Conservation (phyloP, 2,888 invertebrate genomes). For the Steromphala cineraria region DNA sequence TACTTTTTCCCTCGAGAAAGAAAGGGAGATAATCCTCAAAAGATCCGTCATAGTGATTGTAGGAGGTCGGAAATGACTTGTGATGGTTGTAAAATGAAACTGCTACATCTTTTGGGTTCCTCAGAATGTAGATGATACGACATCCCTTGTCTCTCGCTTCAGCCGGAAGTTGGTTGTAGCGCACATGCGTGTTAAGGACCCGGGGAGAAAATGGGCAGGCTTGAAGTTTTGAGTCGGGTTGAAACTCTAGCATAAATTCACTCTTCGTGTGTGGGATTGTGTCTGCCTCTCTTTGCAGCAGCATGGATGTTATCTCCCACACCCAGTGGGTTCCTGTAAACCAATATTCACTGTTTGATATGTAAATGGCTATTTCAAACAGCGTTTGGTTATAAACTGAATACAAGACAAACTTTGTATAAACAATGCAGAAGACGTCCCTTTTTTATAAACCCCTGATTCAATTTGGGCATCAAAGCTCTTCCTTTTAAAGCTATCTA, state of each 20-base stretch:
- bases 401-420: too few species aligned
- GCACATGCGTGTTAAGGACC: not conserved
- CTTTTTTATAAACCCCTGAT: too few species aligned
- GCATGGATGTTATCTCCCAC: not conserved
- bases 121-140: slow-evolving; percentile 23
- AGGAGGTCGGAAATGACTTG: not conserved
- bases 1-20: not conserved
- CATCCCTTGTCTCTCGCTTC: slow-evolving; percentile 21
- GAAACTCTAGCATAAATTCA: not conserved
- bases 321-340: not conserved
- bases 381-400: too few species aligned
- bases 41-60: not conserved
- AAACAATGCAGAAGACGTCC: too few species aligned
- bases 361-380: too few species aligned
- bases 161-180: slow-evolving; percentile 11
- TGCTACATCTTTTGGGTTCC: slow-evolving; percentile 32
- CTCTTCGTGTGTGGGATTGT: not conserved
- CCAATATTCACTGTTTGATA: too few species aligned
- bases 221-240: not conserved
- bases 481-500: too few species aligned
- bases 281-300: not conserved
- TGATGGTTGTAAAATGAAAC: slow-evolving; percentile 30
- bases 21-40: not conserved
- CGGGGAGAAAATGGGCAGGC: not conserved
- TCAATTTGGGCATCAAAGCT: too few species aligned